These are phyloP conservation scores for Hypercompe scribonia DNA, from an alignment of 2,888 invertebrate genomes.

Conservation along the genomic window DNA sequence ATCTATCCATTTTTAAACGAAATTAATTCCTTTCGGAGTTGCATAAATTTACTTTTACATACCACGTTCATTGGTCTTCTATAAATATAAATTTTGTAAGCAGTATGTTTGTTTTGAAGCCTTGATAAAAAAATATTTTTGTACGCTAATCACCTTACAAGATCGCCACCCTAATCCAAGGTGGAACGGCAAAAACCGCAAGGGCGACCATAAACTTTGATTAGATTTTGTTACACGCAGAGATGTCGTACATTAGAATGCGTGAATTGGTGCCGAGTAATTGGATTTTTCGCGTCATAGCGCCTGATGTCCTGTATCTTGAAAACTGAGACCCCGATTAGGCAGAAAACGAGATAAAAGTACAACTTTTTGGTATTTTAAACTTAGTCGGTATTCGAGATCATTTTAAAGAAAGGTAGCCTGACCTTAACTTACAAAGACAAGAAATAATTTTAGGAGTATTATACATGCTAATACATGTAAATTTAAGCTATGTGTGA, in stretches of 20 bases:
- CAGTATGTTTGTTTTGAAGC: background rate
- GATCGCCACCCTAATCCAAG: slow-evolving; percentile 55
- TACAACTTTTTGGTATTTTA: slow-evolving; percentile 20
- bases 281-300: slow-evolving; percentile 85
- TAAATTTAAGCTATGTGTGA: background rate
- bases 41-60: no score
- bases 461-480: slow-evolving; percentile 1
- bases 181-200: slow-evolving; percentile 79
- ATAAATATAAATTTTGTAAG: background rate
- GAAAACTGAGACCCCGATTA: slow-evolving; percentile 25
- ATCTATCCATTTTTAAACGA: no score
- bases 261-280: slow-evolving; percentile 80
- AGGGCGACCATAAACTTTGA: slow-evolving; percentile 84
- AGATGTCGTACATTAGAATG: slow-evolving; percentile 79
- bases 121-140: slow-evolving; percentile 7
- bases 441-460: slow-evolving; percentile 16
- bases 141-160: slow-evolving; percentile 52
- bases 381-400: slow-evolving; percentile 14
- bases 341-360: slow-evolving; percentile 18
- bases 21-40: no score
- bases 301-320: slow-evolving; percentile 68
- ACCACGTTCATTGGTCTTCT: background rate
- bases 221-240: slow-evolving; percentile 79
- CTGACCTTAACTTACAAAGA: slow-evolving; percentile 4
- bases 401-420: slow-evolving; percentile 4